These are phyloP conservation scores for Anas bahamensis DNA, from an alignment of 2,797 vertebrate species.

Conservation along the genomic window DNA sequence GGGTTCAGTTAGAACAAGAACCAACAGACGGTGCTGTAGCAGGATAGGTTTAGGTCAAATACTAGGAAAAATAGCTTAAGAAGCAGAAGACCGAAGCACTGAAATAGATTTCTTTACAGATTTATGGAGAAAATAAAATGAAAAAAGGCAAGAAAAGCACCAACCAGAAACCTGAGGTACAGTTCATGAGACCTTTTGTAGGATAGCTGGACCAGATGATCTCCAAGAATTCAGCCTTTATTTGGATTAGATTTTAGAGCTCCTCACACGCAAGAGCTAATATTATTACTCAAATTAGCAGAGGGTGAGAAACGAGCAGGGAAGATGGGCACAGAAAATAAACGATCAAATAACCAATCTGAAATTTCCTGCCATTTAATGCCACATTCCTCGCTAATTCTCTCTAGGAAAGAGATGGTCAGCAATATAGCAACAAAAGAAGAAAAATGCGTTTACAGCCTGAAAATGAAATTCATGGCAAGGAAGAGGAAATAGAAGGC, in stretches of 20 bases:
- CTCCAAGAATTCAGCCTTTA: not conserved
- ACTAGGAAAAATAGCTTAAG: not conserved
- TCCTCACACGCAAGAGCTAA: not conserved
- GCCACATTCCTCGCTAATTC: not conserved
- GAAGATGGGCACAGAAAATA: not conserved
- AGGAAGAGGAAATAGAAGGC: not conserved
- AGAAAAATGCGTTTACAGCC: not conserved
- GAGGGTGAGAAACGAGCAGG: not conserved
- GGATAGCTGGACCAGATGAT: not conserved
- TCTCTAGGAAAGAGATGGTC: not conserved
- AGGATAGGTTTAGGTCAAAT: not conserved
- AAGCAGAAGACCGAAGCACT: not conserved
- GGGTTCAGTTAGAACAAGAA: not conserved
- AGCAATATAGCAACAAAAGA: not conserved
- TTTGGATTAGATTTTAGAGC: not conserved
- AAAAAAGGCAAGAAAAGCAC: not conserved
- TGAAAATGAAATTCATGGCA: not conserved
- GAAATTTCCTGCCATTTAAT: not conserved
- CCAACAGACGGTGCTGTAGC: not conserved
- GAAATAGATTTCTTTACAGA: not conserved
- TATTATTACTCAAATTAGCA: no score
- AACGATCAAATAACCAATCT: not conserved
- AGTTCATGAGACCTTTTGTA: not conserved
- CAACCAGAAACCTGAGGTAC: not conserved
- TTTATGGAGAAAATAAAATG: not conserved